Evolutionary conservation across 2,797 vertebrate genomes (phyloP), one percentile per base, ranked within the genome.

Genomic region (Denticeps clupeoides): DNA sequence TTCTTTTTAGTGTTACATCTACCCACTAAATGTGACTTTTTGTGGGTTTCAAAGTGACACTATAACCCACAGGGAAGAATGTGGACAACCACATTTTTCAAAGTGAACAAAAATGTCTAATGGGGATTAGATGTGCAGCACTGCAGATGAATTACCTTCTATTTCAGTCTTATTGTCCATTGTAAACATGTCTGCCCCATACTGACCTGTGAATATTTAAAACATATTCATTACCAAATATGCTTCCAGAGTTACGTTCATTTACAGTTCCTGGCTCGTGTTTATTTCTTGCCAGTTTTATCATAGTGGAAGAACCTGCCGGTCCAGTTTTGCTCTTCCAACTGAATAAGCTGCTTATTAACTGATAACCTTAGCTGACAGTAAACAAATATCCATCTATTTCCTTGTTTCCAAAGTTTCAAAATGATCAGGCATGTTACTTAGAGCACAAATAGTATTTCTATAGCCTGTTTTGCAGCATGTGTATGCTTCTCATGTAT

Each of bases 131-230:
- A 7, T 45, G 38, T 31, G 2, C 2, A 3, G 19, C 7, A 32
- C n/a, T 15, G 8, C 15, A 13, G 3, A 11, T 1, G 19, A 56
- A 63, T 61, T 47, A 71, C 69, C 64, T 27, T 71, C 66, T 41
- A 88, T 79, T 58, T 89, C 87, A 25, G 84, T 79, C 68, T 89
- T 89, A 67, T 89, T 83, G 18, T 87, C 87, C 45, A 79, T 80
- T 56, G 79, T 78, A 45, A 87, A 84, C 54, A 85, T 65, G 47
- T 87, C 86, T 25, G 75, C 23, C 63, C 79, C 78, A 44, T 80
- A 88, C 38, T 87, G 87, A 52, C 79, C 87, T 89, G 62, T 29
- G 6, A 18, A 47, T 25, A 16, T 44, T 42, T 28, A 10, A 21
- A 3, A 10, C 37, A 37, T 25, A 25, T 25, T 2, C 18, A 35